Conservation (phyloP, 2,888 invertebrate genomes). For the Hyalella azteca region DNA sequence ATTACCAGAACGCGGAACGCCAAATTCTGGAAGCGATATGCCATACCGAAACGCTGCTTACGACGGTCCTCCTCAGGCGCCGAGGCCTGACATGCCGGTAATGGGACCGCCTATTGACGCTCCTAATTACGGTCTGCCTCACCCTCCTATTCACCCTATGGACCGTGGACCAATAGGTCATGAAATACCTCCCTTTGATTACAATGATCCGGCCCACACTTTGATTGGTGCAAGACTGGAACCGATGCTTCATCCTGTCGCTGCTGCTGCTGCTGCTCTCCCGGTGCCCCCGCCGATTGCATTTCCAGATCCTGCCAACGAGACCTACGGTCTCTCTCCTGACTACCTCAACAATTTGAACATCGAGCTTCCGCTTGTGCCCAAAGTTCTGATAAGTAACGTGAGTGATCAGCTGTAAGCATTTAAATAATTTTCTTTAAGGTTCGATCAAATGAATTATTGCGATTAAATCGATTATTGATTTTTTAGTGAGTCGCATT, state of each 20-base stretch:
- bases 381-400: slow-evolving; percentile 10
- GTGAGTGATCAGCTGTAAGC: background rate
- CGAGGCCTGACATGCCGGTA: background rate
- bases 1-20: background rate
- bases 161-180: slow-evolving; percentile 19
- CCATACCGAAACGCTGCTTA: background rate
- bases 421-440: too few species aligned
- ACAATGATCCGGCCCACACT: slow-evolving; percentile 7
- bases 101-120: background rate
- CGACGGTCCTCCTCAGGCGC: background rate
- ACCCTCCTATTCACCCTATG: slow-evolving; percentile 12
- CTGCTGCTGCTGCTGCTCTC: background rate
- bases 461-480: too few species aligned
- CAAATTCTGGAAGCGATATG: background rate
- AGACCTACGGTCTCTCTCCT: slow-evolving; percentile 35
- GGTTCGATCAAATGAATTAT: too few species aligned
- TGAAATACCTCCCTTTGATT: slow-evolving; percentile 18
- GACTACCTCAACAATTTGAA: slow-evolving; percentile 29
- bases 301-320: background rate
- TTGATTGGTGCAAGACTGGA: slow-evolving; percentile 35
- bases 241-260: slow-evolving; percentile 6
- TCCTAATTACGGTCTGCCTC: slow-evolving; percentile 2
- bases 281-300: background rate
- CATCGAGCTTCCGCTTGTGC: slow-evolving; percentile 20
- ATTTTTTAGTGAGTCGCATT: too few species aligned